Percentiles rank a stretch among this genome's conserved stretches.
Conservation (phyloP, 2,888 invertebrate genomes). For the Atethmia centrago region DNA sequence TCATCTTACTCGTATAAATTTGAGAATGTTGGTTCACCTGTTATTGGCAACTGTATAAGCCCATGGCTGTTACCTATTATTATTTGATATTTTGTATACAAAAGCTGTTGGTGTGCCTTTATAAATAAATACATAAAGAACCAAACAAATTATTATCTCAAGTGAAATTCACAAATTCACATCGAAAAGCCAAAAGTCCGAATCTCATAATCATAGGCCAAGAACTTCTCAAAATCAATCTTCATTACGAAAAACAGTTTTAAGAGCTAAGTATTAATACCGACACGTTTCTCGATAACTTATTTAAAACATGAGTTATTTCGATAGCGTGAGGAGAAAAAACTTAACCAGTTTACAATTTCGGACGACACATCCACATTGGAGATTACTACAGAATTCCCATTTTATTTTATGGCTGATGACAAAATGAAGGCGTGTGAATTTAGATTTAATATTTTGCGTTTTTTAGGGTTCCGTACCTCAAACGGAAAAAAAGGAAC, state of each 20-base stretch:
- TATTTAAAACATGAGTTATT: constrained; percentile 69
- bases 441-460: too few relatives aligned
- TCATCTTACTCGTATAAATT: too few relatives aligned
- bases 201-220: constrained; percentile 29
- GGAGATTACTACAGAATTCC: constrained; percentile 34
- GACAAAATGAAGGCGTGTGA: too few relatives aligned
- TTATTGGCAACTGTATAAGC: too few relatives aligned
- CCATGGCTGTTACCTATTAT: too few relatives aligned
- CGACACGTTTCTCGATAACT: constrained; percentile 63
- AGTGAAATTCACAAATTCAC: constrained; percentile 19
- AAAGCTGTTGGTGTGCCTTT: too few relatives aligned
- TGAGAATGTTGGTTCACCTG: too few relatives aligned
- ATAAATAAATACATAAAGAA: too few relatives aligned
- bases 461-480: too few relatives aligned
- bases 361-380: constrained; percentile 65
- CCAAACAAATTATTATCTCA: background rate
- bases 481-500: too few relatives aligned
- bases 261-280: constrained; percentile 59
- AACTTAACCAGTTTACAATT: constrained; percentile 72
- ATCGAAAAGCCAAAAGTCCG: constrained; percentile 3
- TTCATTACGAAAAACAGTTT: constrained; percentile 59
- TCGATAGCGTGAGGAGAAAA: constrained; percentile 64
- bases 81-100: too few relatives aligned
- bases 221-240: constrained; percentile 57
- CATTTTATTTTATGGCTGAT: constrained; percentile 2